phyloP scores from a whole-genome alignment of 2,888 invertebrate species.

The Acleris laterana region DNA sequence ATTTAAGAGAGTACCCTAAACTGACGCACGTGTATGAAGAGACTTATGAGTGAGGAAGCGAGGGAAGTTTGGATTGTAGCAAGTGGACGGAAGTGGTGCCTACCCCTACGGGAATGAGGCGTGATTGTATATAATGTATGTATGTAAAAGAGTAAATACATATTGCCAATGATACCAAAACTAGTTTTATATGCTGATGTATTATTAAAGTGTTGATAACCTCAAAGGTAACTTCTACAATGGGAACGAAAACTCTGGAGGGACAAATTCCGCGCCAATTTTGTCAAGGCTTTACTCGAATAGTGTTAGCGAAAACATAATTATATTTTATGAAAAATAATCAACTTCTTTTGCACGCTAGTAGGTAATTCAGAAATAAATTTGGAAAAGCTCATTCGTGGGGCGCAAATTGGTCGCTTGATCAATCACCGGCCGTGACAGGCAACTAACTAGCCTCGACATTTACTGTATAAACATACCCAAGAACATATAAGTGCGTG shows the following conservation, averaged over 20 bases:
- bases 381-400: slow-evolving; percentile 30
- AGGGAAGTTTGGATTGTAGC: too few species aligned
- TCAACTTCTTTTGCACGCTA: slow-evolving; percentile 25
- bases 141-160: too few species aligned
- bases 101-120: too few species aligned
- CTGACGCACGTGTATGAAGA: too few species aligned
- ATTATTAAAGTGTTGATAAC: not conserved
- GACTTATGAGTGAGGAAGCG: too few species aligned
- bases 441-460: slow-evolving; percentile 20
- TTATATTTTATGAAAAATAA: not conserved
- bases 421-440: slow-evolving; percentile 31
- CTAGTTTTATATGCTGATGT: not conserved
- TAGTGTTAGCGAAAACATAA: not conserved
- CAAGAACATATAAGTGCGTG: not conserved
- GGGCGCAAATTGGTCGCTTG: slow-evolving; percentile 26
- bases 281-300: too few species aligned
- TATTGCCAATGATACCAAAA: too few species aligned
- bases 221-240: not conserved
- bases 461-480: slow-evolving; percentile 7
- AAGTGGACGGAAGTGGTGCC: too few species aligned
- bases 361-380: slow-evolving; percentile 24
- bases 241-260: not conserved
- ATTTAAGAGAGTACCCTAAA: too few species aligned
- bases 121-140: too few species aligned
- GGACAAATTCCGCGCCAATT: too few species aligned